Percentiles rank a stretch among this genome's conserved stretches.
phyloP scores from a whole-genome alignment of 2,113 vertebrate genomes.

The Eira barbara region DNA sequence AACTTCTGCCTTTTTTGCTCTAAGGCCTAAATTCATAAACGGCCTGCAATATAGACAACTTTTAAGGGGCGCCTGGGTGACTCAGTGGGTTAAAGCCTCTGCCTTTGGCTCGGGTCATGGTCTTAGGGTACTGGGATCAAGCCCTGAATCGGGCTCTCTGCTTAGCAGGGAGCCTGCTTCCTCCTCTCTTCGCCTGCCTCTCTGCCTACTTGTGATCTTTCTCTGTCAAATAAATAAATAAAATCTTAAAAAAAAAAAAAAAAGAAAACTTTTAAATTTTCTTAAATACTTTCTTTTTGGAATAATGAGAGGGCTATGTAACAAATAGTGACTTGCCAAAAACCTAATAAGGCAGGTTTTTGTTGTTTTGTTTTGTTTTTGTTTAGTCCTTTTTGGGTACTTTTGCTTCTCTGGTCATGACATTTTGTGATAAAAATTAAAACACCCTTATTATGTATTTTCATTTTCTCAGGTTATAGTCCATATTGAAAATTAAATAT shows the following conservation, averaged over 20 bases:
- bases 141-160: too few species aligned
- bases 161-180: too few species aligned
- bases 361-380: background rate
- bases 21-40: background rate
- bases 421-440: background rate
- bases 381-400: background rate
- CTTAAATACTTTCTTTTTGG: background rate
- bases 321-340: background rate
- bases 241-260: too few species aligned
- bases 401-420: background rate
- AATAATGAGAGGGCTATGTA: background rate
- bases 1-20: background rate
- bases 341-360: background rate
- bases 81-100: too few species aligned
- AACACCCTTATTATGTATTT: background rate
- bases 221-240: too few species aligned
- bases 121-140: too few species aligned
- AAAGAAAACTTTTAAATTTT: background rate
- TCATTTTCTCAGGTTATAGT: background rate
- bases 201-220: too few species aligned
- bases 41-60: background rate
- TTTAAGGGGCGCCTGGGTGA: too few species aligned
- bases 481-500: background rate
- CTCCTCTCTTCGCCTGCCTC: too few species aligned
- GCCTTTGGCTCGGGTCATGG: too few species aligned